Percentiles rank a stretch among this genome's conserved stretches.
phyloP scores from a whole-genome alignment of 92 coral and sea anemone genomes.

The Chrysogorgia sp. region DNA sequence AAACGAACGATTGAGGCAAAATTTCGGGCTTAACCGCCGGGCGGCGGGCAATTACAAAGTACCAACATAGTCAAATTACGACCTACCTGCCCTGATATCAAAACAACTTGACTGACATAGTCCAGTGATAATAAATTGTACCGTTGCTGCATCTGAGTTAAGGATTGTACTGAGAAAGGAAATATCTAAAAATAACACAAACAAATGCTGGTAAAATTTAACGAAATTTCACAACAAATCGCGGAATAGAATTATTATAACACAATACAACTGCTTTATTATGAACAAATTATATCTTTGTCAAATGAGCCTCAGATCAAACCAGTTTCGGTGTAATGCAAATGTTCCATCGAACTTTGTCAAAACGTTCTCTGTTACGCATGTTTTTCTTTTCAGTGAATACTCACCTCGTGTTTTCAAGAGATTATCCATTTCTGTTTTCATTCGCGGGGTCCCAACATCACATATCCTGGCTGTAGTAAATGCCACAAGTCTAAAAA shows the following conservation, averaged over 20 bases:
- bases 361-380: no score
- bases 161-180: neutral
- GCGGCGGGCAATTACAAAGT: no score
- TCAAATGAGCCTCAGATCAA: no score
- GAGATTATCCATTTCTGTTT: slow-evolving; percentile 42
- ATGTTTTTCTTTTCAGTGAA: no score
- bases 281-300: no score
- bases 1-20: no score
- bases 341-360: no score
- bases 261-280: no score
- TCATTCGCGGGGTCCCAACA: slow-evolving; percentile 73
- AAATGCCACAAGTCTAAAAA: slow-evolving; percentile 67
- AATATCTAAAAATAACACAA: slow-evolving; percentile 4
- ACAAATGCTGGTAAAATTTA: neutral
- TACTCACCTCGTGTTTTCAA: slow-evolving; percentile 37
- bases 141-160: neutral
- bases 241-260: neutral
- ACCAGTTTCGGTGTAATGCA: no score
- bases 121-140: slow-evolving; percentile 68
- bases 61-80: neutral
- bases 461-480: slow-evolving; percentile 56
- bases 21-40: no score
- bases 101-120: slow-evolving; percentile 74
- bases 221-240: neutral
- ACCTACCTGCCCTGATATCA: slow-evolving; percentile 90